These are phyloP conservation scores for Corydoras sp. DNA, from an alignment of 2,113 vertebrate genomes.

Conservation along the genomic window DNA sequence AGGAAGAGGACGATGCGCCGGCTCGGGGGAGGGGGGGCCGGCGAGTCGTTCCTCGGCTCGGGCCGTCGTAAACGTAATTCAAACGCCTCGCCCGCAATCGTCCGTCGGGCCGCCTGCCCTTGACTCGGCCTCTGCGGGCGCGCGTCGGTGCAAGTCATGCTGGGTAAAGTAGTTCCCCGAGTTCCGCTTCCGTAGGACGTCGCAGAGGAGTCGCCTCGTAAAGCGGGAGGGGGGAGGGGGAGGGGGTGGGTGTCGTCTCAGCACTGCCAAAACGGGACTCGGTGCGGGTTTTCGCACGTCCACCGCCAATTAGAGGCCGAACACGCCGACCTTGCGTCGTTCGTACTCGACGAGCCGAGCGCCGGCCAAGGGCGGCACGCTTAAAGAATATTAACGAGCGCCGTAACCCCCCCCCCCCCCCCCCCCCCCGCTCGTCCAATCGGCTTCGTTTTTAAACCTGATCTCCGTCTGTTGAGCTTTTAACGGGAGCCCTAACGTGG, in stretches of 20 bases:
- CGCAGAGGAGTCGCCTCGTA: not conserved
- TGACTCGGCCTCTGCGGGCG: constrained; percentile 16
- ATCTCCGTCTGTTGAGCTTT: not conserved
- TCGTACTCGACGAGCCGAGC: constrained; percentile 4
- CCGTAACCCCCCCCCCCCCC: not conserved
- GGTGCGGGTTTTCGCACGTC: constrained; percentile 9
- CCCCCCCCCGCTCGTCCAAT: not conserved
- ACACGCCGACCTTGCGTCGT: constrained; percentile 30
- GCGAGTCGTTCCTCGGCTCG: constrained; percentile 22
- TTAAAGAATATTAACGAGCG: constrained; percentile 37
- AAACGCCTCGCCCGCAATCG: constrained; percentile 26
- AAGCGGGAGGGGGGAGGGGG: not conserved
- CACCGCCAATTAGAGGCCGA: constrained; percentile 25
- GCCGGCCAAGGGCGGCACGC: constrained; percentile 21
- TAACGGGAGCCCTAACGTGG: constrained; percentile 62
- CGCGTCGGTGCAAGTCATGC: not conserved
- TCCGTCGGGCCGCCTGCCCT: constrained; percentile 23
- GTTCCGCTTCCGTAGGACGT: not conserved
- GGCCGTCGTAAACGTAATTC: constrained; percentile 7
- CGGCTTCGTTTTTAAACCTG: no score
- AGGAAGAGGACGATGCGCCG: constrained; percentile 16
- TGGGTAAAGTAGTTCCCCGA: constrained; percentile 20
- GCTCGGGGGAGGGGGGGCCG: constrained; percentile 32
- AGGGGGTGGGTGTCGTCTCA: no score
- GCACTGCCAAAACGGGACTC: not conserved